Evolutionary conservation across 64 coral and sea anemone species (phyloP).

Genomic region (Actinia tenebrosa): DNA sequence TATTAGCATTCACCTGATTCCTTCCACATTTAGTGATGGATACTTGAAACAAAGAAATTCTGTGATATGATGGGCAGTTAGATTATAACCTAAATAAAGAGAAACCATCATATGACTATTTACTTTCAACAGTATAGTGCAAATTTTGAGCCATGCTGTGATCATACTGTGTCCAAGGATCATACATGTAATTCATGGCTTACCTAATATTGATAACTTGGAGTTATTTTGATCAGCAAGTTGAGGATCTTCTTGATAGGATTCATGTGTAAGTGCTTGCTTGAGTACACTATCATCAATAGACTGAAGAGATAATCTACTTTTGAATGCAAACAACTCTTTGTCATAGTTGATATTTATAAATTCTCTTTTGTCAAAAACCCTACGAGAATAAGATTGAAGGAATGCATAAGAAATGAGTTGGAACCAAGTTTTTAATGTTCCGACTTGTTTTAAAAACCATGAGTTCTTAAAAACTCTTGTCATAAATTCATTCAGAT

Average conservation of each 20-base stretch:
- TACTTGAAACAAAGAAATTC: conserved; percentile 60
- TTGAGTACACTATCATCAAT: conserved; percentile 43
- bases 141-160: background rate
- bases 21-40: conserved; percentile 39
- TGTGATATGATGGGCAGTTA: conserved; percentile 50
- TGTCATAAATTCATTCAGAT: too few relatives aligned
- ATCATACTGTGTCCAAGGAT: background rate
- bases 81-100: conserved; percentile 46
- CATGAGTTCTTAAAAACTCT: too few relatives aligned
- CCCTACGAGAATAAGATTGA: conserved; percentile 26
- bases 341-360: conserved; percentile 77
- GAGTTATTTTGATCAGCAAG: conserved; percentile 44
- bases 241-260: conserved; percentile 23
- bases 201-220: conserved; percentile 82
- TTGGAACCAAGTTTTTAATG: too few relatives aligned
- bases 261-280: conserved; percentile 61
- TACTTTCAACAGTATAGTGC: too few relatives aligned
- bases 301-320: conserved; percentile 60
- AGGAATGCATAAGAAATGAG: too few relatives aligned
- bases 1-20: conserved; percentile 43
- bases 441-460: too few relatives aligned
- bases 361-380: conserved; percentile 92
- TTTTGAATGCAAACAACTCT: conserved; percentile 89
- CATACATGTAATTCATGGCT: background rate
- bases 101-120: background rate